Conservation (phyloP, 2,113 vertebrate genomes). For the Galemys pyrenaicus region DNA sequence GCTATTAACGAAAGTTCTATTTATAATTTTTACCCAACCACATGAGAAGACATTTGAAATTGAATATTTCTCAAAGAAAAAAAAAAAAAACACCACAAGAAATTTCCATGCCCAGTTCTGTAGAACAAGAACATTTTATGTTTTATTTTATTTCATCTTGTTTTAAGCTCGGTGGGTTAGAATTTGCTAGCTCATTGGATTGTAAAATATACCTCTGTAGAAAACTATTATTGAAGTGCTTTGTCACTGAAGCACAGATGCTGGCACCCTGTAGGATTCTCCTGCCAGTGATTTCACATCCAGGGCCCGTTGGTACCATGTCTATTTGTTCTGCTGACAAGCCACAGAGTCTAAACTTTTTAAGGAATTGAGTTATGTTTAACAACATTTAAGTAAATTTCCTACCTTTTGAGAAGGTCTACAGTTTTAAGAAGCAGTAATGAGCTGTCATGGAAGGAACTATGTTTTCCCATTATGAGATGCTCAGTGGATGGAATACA, state of each 20-base stretch:
- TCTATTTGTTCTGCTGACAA: constrained; percentile 69
- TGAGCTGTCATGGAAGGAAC: neutral
- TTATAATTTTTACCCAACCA: constrained; percentile 41
- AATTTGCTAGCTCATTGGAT: constrained; percentile 78
- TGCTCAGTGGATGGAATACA: rapidly evolving
- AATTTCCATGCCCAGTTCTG: neutral
- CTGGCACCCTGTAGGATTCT: constrained; percentile 53
- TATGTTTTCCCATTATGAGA: neutral
- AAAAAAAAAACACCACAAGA: constrained; percentile 24
- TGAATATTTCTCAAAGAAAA: neutral
- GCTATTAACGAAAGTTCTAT: constrained; percentile 45
- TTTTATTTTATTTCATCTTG: constrained; percentile 75
- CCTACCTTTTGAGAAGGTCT: neutral
- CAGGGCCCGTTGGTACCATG: neutral
- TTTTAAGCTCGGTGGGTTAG: constrained; percentile 71
- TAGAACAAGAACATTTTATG: constrained; percentile 53
- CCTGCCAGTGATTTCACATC: constrained; percentile 42
- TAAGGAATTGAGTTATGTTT: constrained; percentile 54
- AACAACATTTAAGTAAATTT: neutral
- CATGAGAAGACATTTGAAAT: constrained; percentile 58
- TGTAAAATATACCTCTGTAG: constrained; percentile 74
- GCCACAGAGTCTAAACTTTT: constrained; percentile 40
- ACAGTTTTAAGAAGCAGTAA: neutral
- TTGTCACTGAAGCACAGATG: constrained; percentile 58
- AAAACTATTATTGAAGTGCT: constrained; percentile 76